phyloP scores from a whole-genome alignment of 2,113 vertebrate species.

The Indicator maculatus region DNA sequence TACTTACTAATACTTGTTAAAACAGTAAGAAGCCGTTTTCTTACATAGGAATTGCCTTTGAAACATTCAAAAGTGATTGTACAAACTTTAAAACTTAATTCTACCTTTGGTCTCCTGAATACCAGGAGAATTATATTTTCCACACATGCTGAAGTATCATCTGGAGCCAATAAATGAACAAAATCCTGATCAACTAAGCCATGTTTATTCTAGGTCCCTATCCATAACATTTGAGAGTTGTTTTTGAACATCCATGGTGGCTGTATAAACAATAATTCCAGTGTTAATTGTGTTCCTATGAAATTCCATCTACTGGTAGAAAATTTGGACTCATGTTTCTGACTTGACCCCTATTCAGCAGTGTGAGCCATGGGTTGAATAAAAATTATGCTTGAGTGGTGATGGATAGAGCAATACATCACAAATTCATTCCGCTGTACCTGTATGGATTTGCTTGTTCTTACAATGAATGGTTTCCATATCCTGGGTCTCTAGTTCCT shows the following conservation, averaged over 20 bases:
- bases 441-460: conserved; percentile 23
- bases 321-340: background rate
- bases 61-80: background rate
- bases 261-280: background rate
- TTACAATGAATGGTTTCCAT: conserved; percentile 30
- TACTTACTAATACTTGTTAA: background rate
- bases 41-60: background rate
- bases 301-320: background rate
- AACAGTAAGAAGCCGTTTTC: background rate
- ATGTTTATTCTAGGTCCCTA: background rate
- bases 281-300: background rate
- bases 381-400: background rate
- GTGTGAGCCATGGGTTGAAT: background rate
- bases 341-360: conserved; percentile 23
- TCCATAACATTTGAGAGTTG: background rate
- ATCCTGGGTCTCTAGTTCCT: background rate
- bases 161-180: background rate
- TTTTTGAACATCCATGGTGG: background rate
- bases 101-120: background rate
- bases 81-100: background rate
- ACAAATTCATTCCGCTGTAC: conserved; percentile 35
- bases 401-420: conserved; percentile 45
- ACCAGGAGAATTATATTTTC: background rate
- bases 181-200: background rate
- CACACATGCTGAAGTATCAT: background rate